Conservation (phyloP, 2,888 invertebrate species). For the Ennomos quercinarius region DNA sequence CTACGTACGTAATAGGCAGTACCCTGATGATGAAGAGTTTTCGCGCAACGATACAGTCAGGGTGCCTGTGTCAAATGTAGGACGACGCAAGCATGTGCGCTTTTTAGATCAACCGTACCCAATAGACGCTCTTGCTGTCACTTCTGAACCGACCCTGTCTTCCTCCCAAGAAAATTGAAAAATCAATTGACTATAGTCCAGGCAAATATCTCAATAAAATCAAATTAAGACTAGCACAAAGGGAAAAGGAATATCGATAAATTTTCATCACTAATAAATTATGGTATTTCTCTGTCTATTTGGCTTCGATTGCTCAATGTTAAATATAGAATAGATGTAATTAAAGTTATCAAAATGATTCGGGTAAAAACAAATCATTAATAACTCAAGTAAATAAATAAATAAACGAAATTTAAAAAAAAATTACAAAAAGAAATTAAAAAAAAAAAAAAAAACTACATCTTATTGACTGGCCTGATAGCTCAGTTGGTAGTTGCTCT, state of each 20-base stretch:
- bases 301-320: conserved; percentile 3
- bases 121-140: background rate
- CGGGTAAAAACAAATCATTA: background rate
- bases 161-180: conserved; percentile 4
- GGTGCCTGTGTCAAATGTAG: background rate
- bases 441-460: no score
- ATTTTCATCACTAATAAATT: background rate
- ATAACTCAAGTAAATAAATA: no score
- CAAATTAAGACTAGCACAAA: conserved; percentile 4
- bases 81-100: background rate
- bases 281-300: background rate
- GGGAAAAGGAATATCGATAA: conserved; percentile 10
- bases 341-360: no score
- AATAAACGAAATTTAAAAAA: no score
- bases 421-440: no score
- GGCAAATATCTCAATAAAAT: conserved; percentile 6
- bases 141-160: conserved; percentile 1
- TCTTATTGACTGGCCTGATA: no score
- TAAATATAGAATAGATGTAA: no score
- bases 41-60: conserved; percentile 1
- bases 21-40: conserved; percentile 9
- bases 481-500: no score
- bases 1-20: conserved; percentile 10
- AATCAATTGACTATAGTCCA: background rate
- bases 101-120: background rate